Evolutionary conservation across 2,113 vertebrate species (phyloP).

Genomic region (Phylloscopus trochilus): DNA sequence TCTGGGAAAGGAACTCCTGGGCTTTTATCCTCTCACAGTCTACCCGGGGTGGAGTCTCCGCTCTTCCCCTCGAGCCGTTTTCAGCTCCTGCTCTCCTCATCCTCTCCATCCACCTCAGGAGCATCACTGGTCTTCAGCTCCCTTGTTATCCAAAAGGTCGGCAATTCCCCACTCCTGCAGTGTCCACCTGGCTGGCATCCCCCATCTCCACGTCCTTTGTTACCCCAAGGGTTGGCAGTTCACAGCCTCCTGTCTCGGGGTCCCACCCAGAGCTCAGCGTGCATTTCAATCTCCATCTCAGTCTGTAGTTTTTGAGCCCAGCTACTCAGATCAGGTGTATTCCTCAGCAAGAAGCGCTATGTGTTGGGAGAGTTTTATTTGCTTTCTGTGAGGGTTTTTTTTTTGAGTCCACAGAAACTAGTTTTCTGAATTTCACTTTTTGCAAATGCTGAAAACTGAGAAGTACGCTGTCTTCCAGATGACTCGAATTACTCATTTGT

Average conservation of each 20-base stretch:
- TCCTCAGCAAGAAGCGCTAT: neutral
- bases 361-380: neutral
- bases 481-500: neutral
- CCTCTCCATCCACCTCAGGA: neutral
- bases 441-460: neutral
- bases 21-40: neutral
- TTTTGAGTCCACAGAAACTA: neutral
- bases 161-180: neutral
- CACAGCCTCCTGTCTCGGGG: neutral
- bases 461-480: neutral
- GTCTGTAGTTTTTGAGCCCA: neutral
- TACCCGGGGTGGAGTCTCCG: accelerated
- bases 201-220: neutral
- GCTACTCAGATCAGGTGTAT: too few species aligned
- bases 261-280: neutral
- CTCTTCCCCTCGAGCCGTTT: accelerated
- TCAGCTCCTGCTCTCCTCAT: neutral
- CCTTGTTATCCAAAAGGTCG: neutral
- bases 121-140: neutral
- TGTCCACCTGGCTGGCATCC: neutral
- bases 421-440: neutral
- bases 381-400: neutral
- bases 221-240: neutral
- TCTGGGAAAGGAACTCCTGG: neutral
- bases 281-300: neutral